These are phyloP conservation scores for Armadillidium nasatum DNA, from an alignment of 1,140 invertebrate species.

Conservation along the genomic window DNA sequence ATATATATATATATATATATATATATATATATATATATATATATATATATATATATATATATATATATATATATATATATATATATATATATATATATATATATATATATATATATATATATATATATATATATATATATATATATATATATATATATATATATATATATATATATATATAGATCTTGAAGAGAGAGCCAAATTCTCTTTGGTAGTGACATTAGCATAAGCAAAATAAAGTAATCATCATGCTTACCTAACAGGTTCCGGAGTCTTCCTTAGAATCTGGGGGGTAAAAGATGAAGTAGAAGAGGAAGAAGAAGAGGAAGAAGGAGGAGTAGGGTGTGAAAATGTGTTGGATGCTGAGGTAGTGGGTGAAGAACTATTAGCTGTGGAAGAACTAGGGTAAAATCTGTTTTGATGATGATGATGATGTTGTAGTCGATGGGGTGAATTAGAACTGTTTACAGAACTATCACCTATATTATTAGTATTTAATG, in stretches of 20 bases:
- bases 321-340: conserved; percentile 26
- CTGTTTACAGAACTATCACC: not conserved
- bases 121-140: no score
- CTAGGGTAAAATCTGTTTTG: no score
- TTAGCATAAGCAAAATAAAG: not conserved
- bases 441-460: not conserved
- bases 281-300: conserved; percentile 40
- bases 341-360: not conserved
- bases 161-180: no score
- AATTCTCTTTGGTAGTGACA: no score
- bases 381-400: not conserved
- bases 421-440: not conserved
- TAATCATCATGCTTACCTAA: conserved; percentile 37
- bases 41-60: no score
- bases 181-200: no score
- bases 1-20: no score
- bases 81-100: no score
- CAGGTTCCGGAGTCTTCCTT: conserved; percentile 44
- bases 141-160: no score
- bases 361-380: conserved; percentile 7
- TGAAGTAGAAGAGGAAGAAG: conserved; percentile 28
- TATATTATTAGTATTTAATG: not conserved
- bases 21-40: no score
- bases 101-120: no score
- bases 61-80: no score